Conservation (phyloP, 2,113 vertebrate species). For the Ochotona curzoniae region DNA sequence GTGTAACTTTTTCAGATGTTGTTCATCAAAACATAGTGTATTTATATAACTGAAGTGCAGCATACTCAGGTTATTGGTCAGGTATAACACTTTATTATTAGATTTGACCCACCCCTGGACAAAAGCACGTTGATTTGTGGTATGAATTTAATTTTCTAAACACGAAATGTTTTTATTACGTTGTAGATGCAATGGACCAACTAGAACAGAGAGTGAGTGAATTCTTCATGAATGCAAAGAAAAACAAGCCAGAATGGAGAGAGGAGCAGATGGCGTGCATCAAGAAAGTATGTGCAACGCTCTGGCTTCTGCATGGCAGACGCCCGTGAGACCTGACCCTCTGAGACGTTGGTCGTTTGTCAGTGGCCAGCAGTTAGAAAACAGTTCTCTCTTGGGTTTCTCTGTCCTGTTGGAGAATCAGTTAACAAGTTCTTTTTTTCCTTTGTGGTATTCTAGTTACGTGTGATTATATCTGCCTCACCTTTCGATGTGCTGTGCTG, state of each 20-base stretch:
- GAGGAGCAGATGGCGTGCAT: slow-evolving; percentile 99
- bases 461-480: not conserved
- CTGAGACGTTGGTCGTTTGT: slow-evolving; percentile 16
- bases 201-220: slow-evolving; percentile 98
- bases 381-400: too few species aligned
- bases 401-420: not conserved
- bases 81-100: not conserved
- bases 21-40: not conserved
- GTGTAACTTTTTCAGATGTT: not conserved
- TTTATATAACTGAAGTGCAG: slow-evolving; percentile 15
- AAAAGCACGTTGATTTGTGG: slow-evolving; percentile 19
- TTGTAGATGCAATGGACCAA: slow-evolving; percentile 97
- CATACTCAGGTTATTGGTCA: not conserved
- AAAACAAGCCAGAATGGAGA: slow-evolving; percentile 99
- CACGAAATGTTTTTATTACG: slow-evolving; percentile 76
- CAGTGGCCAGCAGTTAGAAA: slow-evolving; percentile 25
- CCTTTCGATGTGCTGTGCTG: not conserved
- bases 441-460: not conserved
- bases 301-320: slow-evolving; percentile 22
- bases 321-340: not conserved
- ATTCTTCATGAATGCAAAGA: slow-evolving; percentile 99
- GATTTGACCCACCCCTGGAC: not conserved
- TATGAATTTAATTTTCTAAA: slow-evolving; percentile 51
- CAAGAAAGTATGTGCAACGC: slow-evolving; percentile 93
- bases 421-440: not conserved